Evolutionary conservation across 2,113 vertebrate species (phyloP), one percentile per base, ranked within the genome.

Genomic region (Percopsis transmontana): DNA sequence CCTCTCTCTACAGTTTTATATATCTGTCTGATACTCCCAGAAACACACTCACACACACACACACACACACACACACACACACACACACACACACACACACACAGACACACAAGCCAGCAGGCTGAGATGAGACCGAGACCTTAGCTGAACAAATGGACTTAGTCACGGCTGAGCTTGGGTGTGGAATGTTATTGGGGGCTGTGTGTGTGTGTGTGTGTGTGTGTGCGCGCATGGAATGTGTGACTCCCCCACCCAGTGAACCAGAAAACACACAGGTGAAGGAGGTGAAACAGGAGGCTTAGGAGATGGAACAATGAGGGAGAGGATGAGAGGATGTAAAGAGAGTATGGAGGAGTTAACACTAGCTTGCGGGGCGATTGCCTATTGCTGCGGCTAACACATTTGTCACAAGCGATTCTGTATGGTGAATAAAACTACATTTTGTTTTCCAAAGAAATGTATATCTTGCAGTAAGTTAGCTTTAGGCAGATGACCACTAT

Each of bases 141-240:
- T 83, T 81, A 79, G 84, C 87, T 85, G 87, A 91, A 91, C 86
- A 90, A 91, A 92, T 90, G 79, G 83, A 85, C 76, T 91, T 90
- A 92, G 91, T 92, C 85, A 90, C 74, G 89, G 88, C 86, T 90
- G 87, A 91, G 79, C 83, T 85, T 83, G 77, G 72, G 81, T 87
- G 77, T 84, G 89, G 91, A 92, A 92, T 92, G 89, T 87, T 53
- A 77, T 81, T 85, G 80, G 77, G 76, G 41, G 77, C 68, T 62
- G 71, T 42, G n/a, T 50, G 47, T 54, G 47, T 21, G 23, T 57
- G 15, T 45, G 23, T 44, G 51, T 33, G 48, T 57, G 70, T 50
- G 47, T 54, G 48, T 52, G 50, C 21, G 55, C 78, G 80, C 65
- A 77, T 81, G 86, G 84, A 88, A 89, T 89, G 83, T 86, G 72